Base-by-base conservation (phyloP, 2,113 vertebrate species). In the Seriola aureovittata region DNA sequence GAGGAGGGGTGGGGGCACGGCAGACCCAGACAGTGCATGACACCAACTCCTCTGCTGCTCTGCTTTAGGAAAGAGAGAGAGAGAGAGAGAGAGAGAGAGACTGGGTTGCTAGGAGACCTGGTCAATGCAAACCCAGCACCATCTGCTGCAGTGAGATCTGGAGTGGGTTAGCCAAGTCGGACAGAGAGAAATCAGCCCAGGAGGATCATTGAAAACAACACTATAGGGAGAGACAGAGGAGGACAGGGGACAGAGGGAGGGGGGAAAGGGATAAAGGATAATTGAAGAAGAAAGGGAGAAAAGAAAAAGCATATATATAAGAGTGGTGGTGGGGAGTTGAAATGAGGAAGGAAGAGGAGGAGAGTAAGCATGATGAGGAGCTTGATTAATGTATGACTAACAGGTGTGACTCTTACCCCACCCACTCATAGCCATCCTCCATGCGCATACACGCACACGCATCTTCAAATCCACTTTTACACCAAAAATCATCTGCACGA, bases 81-180 rank as follows among this genome's bases (percentile, higher is more conserved):
- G 74, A 60, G 58, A 86, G 48, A 86, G 48, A 85, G 75, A 73
- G 67, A 83, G 77, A 79, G 80, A 79, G 84, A 85, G 81, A 88
- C 29, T 21, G 83, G 80, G 95, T 96, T 96, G 95, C 95, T 95
- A 95, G 92, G 95, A 93, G 87, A 95, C 92, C 34, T 52, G 71
- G 82, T 75, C 88, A 93, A 93, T 90, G 92, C 93, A 93, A 94
- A 94, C 93, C 93, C 80, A 74, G 80, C 92, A 89, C 93, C 94
- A 94, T 95, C 91, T 94, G 94, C 92, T 91, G 90, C 91, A 93
- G 90, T 91, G 90, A 93, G 87, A 91, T 94, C 86, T 85, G 72
- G 85, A 82, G 78, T 64, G 78, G 79, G 84, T 89, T 81, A 73
- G 85, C 85, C 87, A 88, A 88, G 80, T 86, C 44, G 71, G 85